Evolutionary conservation across 2,888 invertebrate genomes (phyloP).

Genomic region (Idaea biselata): DNA sequence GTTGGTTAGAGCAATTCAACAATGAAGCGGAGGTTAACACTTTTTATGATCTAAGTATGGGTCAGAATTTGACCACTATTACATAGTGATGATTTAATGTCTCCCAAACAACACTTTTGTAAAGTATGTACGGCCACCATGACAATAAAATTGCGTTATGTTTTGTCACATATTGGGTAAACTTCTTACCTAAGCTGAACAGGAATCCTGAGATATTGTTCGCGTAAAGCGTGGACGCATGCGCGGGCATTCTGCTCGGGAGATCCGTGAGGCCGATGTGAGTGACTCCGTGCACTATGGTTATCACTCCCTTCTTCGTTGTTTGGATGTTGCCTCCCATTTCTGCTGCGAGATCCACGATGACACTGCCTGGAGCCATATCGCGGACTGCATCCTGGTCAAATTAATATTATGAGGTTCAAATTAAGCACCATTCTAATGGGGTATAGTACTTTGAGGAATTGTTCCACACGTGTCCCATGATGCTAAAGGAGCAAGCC

Average conservation of each 20-base stretch:
- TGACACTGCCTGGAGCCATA: conserved; percentile 94
- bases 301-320: conserved; percentile 88
- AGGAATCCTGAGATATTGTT: conserved; percentile 94
- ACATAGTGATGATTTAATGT: too few species aligned
- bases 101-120: too few species aligned
- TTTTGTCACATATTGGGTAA: neutral
- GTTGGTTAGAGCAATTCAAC: neutral
- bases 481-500: too few species aligned
- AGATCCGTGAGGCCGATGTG: conserved; percentile 93
- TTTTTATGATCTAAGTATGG: too few species aligned
- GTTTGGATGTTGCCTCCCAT: conserved; percentile 93
- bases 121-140: too few species aligned
- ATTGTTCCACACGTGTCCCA: too few species aligned
- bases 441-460: too few species aligned
- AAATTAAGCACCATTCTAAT: neutral
- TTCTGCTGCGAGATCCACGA: conserved; percentile 94
- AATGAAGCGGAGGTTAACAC: too few species aligned
- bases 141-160: too few species aligned
- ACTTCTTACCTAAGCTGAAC: conserved; percentile 85
- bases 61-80: neutral
- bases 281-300: conserved; percentile 88
- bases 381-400: conserved; percentile 85
- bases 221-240: conserved; percentile 92
- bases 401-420: conserved; percentile 1
- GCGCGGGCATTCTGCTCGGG: conserved; percentile 91